Percentiles rank a stretch among this genome's conserved stretches.
Conservation (phyloP, 2,113 vertebrate species). For the Aphelocoma coerulescens region DNA sequence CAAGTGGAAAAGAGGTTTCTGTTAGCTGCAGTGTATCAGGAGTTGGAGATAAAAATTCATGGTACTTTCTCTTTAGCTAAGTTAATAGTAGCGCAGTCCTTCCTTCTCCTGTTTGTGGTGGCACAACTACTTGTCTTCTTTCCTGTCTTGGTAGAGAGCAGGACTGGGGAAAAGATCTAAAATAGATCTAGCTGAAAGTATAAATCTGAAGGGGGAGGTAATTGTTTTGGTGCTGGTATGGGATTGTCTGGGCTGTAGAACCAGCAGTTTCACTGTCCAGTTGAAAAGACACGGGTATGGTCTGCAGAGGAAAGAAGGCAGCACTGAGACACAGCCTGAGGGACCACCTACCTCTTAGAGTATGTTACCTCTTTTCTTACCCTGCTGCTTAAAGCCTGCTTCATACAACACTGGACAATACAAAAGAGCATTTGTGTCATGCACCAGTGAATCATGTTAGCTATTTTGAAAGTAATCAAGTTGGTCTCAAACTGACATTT, state of each 20-base stretch:
- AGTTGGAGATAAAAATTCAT: background rate
- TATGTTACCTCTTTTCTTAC: background rate
- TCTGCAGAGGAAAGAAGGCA: background rate
- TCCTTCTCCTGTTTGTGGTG: background rate
- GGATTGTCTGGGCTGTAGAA: background rate
- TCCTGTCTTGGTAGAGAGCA: background rate
- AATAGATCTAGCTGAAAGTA: background rate
- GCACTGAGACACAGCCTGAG: background rate
- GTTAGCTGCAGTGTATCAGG: background rate
- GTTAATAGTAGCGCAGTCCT: background rate
- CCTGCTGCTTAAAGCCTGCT: background rate
- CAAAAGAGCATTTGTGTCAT: background rate
- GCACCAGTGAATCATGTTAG: background rate
- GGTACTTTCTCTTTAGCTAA: background rate
- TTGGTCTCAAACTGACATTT: background rate
- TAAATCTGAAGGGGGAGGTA: background rate
- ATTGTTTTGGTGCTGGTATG: background rate
- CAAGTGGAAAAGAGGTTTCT: background rate
- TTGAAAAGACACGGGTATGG: accelerated
- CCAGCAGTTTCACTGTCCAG: background rate
- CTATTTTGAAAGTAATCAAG: background rate
- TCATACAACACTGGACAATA: background rate
- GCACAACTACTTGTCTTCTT: background rate
- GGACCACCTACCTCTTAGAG: background rate
- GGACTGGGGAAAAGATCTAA: background rate